Percentiles rank a stretch among this genome's conserved stretches.
phyloP scores from a whole-genome alignment of 2,888 invertebrate genomes.

The Erebia aethiops region DNA sequence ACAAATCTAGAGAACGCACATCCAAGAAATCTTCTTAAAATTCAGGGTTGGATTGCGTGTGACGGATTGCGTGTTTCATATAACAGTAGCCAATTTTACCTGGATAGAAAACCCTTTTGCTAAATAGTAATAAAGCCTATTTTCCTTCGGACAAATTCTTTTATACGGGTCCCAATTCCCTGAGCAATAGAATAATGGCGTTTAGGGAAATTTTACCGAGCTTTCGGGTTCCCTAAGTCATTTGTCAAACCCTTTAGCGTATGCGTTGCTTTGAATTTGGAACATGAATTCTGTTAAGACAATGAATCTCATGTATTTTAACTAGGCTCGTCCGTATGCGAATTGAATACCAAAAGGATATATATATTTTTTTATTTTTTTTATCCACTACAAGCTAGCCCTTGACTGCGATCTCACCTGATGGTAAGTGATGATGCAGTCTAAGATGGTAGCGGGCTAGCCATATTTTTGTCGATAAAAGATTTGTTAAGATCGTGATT shows the following conservation, averaged over 20 bases:
- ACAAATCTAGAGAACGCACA: slow-evolving; percentile 28
- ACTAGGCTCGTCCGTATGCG: background rate
- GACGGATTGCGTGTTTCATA: slow-evolving; percentile 19
- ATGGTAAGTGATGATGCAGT: too few species aligned
- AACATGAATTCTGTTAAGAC: slow-evolving; percentile 15
- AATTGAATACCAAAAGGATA: background rate
- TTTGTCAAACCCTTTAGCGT: slow-evolving; percentile 27
- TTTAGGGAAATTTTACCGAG: slow-evolving; percentile 33
- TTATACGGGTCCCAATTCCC: slow-evolving; percentile 20
- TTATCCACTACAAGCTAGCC: too few species aligned
- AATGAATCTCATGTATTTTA: slow-evolving; percentile 22
- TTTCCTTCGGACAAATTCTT: background rate
- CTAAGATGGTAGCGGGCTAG: too few species aligned
- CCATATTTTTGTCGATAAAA: background rate
- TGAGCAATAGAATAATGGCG: slow-evolving; percentile 29
- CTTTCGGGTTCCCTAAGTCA: slow-evolving; percentile 12
- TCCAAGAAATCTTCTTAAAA: slow-evolving; percentile 32
- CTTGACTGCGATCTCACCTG: too few species aligned
- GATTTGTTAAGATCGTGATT: too few species aligned
- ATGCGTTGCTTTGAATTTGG: slow-evolving; percentile 10
- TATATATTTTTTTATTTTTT: too few species aligned
- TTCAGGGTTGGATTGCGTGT: slow-evolving; percentile 36
- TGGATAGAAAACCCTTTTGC: background rate
- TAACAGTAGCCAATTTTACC: background rate
- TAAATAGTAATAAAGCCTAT: background rate